Evolutionary conservation across 2,888 invertebrate species (phyloP).

Genomic region (Sphecodes monilicornis): DNA sequence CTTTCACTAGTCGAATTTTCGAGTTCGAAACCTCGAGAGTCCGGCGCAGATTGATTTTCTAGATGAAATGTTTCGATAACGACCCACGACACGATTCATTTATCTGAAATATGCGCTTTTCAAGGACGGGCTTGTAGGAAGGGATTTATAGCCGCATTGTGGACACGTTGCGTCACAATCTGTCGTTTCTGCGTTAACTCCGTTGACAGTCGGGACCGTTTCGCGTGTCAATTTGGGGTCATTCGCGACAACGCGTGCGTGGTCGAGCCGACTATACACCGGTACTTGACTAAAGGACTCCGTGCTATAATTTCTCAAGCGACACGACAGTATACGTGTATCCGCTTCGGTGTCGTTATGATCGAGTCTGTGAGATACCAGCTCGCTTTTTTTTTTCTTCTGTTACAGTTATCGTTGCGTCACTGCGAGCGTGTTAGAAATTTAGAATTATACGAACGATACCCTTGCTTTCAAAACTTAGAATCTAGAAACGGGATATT

Average conservation of each 20-base stretch:
- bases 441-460: background rate
- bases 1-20: background rate
- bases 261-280: conserved; percentile 11
- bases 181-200: background rate
- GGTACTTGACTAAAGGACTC: conserved; percentile 1
- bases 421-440: background rate
- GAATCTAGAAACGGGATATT: background rate
- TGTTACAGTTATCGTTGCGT: conserved; percentile 6
- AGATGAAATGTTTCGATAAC: background rate
- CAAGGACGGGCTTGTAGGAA: background rate
- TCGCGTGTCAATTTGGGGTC: conserved; percentile 26
- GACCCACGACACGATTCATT: background rate
- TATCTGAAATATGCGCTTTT: background rate
- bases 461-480: too few species aligned
- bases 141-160: conserved; percentile 14
- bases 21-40: background rate
- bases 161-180: background rate
- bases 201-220: background rate
- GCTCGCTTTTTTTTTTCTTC: background rate
- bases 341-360: conserved; percentile 13
- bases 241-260: conserved; percentile 2
- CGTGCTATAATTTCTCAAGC: conserved; percentile 19
- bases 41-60: background rate
- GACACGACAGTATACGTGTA: conserved; percentile 27
- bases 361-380: background rate